A percentile compares a stretch with the other conserved stretches of the same genome.
phyloP scores from a whole-genome alignment of 2,797 vertebrate species.

The Phaenicophaeus curvirostris region DNA sequence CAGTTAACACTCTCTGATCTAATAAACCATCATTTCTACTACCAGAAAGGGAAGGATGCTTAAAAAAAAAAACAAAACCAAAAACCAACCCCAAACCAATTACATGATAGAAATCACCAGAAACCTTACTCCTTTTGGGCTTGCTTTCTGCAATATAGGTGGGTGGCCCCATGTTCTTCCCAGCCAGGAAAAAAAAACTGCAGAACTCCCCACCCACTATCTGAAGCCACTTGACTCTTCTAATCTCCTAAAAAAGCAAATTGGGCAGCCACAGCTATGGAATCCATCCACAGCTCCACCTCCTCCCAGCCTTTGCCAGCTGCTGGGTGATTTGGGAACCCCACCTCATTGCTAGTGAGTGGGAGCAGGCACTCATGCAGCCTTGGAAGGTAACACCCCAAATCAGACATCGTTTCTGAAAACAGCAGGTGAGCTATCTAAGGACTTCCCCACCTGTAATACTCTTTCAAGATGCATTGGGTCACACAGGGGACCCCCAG shows the following conservation, averaged over 20 bases:
- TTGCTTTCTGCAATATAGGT: accelerated
- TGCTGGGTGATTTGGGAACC: neutral
- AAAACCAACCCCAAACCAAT: neutral
- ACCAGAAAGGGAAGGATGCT: neutral
- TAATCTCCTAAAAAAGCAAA: neutral
- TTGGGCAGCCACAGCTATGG: neutral
- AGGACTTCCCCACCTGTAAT: neutral
- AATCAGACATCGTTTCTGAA: neutral
- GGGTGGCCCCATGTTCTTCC: accelerated
- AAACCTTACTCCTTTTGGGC: accelerated
- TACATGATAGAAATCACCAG: neutral
- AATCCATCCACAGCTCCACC: neutral
- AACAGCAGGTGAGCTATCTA: neutral
- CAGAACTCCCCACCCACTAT: neutral
- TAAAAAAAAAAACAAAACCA: accelerated
- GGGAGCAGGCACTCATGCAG: neutral
- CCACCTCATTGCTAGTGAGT: neutral
- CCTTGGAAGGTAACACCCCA: neutral
- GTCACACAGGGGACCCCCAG: accelerated
- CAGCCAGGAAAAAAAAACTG: neutral
- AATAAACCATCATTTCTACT: neutral
- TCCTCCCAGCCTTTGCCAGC: neutral
- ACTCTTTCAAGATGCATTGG: neutral
- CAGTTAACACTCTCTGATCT: neutral
- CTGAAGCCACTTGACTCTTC: neutral